These are phyloP conservation scores for Sardinella longiceps DNA, from an alignment of 2,797 vertebrate genomes.

Conservation along the genomic window DNA sequence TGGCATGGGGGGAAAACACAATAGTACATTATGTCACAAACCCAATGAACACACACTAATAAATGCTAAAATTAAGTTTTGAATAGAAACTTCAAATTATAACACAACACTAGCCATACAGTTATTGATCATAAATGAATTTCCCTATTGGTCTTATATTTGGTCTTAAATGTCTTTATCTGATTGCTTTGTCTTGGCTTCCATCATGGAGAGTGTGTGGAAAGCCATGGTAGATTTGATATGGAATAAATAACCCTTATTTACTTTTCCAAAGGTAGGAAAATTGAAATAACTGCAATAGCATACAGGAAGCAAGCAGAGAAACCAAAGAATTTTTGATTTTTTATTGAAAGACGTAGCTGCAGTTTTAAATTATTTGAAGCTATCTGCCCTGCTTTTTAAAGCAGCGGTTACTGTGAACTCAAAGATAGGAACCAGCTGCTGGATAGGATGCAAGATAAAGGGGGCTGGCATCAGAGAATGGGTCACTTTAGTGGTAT, in stretches of 20 bases:
- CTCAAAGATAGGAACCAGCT: not conserved
- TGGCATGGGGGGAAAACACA: not conserved
- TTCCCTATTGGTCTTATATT: too few relatives aligned
- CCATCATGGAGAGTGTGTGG: too few relatives aligned
- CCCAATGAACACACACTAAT: not conserved
- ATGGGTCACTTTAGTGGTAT: not conserved
- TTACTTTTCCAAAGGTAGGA: not conserved
- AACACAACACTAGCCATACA: not conserved
- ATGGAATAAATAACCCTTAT: not conserved
- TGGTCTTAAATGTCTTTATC: too few relatives aligned
- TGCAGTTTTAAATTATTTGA: not conserved
- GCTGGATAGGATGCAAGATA: not conserved
- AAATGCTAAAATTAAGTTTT: too few relatives aligned
- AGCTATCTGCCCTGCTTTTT: not conserved
- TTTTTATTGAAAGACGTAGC: not conserved
- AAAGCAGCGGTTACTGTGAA: not conserved
- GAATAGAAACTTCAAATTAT: not conserved
- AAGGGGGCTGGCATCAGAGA: not conserved
- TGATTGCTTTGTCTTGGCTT: too few relatives aligned
- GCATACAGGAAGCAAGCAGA: not conserved
- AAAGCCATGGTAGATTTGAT: too few relatives aligned
- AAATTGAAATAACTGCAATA: not conserved
- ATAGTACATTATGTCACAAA: not conserved
- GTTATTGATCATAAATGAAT: too few relatives aligned
- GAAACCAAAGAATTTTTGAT: not conserved